A percentile compares a stretch with the other conserved stretches of the same genome.
Evolutionary conservation across 2,888 invertebrate species (phyloP).

Genomic region (Drosophila affinis): DNA sequence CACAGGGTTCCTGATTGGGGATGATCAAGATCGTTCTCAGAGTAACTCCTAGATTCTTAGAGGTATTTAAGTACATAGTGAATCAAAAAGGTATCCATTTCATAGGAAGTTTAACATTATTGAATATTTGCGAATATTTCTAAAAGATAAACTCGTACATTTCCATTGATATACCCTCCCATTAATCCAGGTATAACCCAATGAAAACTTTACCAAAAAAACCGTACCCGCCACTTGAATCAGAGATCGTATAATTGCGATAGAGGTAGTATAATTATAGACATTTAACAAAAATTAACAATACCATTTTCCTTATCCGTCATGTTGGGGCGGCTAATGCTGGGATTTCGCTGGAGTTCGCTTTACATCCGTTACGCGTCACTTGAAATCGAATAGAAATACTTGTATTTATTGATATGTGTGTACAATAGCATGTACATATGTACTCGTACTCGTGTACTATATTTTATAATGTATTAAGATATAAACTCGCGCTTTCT

Average conservation of each 20-base stretch:
- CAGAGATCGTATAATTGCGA: slow-evolving; percentile 1
- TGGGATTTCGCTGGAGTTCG: slow-evolving; percentile 16
- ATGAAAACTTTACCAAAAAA: background rate
- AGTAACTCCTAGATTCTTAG: background rate
- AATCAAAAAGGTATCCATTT: no score
- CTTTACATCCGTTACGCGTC: slow-evolving; percentile 65
- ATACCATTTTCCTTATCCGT: slow-evolving; percentile 68
- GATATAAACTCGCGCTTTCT: slow-evolving; percentile 1
- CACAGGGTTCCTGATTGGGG: background rate
- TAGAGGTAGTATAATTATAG: background rate
- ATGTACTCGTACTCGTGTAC: no score
- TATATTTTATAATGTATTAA: background rate
- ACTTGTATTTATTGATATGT: background rate
- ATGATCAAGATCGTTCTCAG: background rate
- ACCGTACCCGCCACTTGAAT: background rate
- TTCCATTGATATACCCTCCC: no score
- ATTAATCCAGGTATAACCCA: background rate
- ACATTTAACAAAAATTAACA: slow-evolving; percentile 1
- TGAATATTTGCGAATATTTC: background rate
- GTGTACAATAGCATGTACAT: no score
- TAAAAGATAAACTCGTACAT: background rate
- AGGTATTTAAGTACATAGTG: no score
- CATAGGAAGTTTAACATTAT: no score
- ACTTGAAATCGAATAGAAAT: slow-evolving; percentile 64
- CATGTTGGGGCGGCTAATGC: slow-evolving; percentile 41